phyloP scores from a whole-genome alignment of 1,140 invertebrate genomes.

The Zaprionus vittiger region DNA sequence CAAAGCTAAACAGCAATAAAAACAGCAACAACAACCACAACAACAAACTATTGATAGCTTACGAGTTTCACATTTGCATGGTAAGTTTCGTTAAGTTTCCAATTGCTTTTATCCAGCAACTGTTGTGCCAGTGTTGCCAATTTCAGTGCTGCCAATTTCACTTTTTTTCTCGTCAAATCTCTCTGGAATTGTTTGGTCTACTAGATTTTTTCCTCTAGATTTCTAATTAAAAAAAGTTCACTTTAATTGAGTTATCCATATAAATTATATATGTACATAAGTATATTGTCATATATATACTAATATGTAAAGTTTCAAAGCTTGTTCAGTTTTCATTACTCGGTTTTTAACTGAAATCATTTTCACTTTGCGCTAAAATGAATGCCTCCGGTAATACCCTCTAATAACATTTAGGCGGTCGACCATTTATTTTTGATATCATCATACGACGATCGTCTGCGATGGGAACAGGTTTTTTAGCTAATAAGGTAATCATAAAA shows the following conservation, averaged over 20 bases:
- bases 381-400: not conserved
- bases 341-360: constrained; percentile 16
- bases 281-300: too few relatives aligned
- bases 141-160: too few relatives aligned
- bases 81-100: constrained; percentile 32
- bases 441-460: constrained; percentile 40
- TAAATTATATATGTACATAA: too few relatives aligned
- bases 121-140: too few relatives aligned
- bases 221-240: too few relatives aligned
- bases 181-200: too few relatives aligned
- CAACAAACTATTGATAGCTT: constrained; percentile 17
- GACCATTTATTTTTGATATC: constrained; percentile 62
- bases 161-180: too few relatives aligned
- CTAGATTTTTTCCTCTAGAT: too few relatives aligned
- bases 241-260: too few relatives aligned
- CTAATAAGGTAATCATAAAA: constrained; percentile 68
- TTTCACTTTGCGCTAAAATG: constrained; percentile 63
- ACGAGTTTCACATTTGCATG: constrained; percentile 17
- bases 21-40: constrained; percentile 4
- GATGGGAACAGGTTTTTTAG: constrained; percentile 57
- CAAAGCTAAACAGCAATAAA: not conserved
- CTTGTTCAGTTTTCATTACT: not conserved
- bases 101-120: not conserved
- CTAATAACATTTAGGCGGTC: constrained; percentile 52
- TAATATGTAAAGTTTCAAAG: too few relatives aligned